phyloP scores from a whole-genome alignment of 2,113 vertebrate genomes.

The Bettongia penicillata region DNA sequence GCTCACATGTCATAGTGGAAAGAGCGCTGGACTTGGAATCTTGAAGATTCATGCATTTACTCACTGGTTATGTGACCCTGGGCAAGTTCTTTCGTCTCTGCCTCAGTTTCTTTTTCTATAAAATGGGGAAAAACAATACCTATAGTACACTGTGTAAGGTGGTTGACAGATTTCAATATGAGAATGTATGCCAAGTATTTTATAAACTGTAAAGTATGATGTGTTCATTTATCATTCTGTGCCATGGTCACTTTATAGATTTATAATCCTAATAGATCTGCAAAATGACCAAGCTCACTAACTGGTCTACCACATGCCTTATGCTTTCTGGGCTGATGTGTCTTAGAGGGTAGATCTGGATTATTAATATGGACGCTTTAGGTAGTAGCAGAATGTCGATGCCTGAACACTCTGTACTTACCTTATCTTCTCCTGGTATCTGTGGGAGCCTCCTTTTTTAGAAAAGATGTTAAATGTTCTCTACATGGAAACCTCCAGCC shows the following conservation, averaged over 20 bases:
- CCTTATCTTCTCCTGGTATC: too few relatives aligned
- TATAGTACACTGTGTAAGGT: neutral
- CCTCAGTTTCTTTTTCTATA: neutral
- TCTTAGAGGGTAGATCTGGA: too few relatives aligned
- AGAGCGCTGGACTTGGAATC: neutral
- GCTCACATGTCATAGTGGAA: neutral
- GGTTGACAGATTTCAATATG: neutral
- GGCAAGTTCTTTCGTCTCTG: neutral
- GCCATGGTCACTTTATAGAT: neutral
- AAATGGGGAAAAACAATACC: neutral
- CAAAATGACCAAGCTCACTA: too few relatives aligned
- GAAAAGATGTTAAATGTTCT: too few relatives aligned
- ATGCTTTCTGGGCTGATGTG: too few relatives aligned
- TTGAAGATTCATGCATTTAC: neutral
- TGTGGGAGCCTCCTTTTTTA: too few relatives aligned
- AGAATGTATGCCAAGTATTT: neutral
- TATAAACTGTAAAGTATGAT: neutral
- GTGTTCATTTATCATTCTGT: neutral
- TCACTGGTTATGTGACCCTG: neutral
- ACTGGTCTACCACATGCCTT: too few relatives aligned
- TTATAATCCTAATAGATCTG: neutral
- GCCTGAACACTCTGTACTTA: too few relatives aligned
- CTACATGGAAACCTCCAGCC: too few relatives aligned
- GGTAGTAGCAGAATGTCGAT: too few relatives aligned
- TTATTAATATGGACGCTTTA: too few relatives aligned